A percentile compares a stretch with the other conserved stretches of the same genome.
Evolutionary conservation across 2,797 vertebrate genomes (phyloP).

Genomic region (Syndactyla subalaris): DNA sequence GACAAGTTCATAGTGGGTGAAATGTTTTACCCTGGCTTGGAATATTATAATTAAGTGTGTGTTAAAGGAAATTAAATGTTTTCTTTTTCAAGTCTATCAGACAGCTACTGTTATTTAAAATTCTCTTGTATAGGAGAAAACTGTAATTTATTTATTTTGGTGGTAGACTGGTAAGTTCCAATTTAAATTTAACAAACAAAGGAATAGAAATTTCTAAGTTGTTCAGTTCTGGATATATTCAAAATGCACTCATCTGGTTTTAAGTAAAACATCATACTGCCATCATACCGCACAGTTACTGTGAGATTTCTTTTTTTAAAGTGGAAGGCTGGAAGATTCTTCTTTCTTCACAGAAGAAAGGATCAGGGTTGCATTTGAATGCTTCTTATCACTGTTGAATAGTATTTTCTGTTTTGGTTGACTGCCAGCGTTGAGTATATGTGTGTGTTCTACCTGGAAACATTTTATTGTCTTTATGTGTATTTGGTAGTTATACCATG

Average conservation of each 20-base stretch:
- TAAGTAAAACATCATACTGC: neutral
- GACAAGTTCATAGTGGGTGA: neutral
- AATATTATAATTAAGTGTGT: neutral
- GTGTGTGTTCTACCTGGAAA: neutral
- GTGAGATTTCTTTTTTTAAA: neutral
- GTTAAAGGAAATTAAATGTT: neutral
- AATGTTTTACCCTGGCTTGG: neutral
- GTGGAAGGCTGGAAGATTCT: neutral
- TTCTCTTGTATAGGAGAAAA: neutral
- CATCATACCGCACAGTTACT: neutral
- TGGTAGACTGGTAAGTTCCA: neutral
- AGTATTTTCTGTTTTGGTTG: neutral
- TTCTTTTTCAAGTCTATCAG: neutral
- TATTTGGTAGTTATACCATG: neutral
- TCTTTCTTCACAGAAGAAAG: neutral
- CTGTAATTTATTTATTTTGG: neutral
- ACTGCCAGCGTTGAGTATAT: neutral
- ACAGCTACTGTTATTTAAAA: neutral
- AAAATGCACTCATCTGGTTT: neutral
- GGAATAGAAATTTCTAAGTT: neutral
- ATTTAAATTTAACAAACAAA: neutral
- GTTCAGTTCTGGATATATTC: neutral
- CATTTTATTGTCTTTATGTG: neutral
- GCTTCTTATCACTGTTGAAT: neutral
- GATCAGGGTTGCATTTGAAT: neutral